phyloP scores from a whole-genome alignment of 2,888 invertebrate species.

The Macaria liturata region DNA sequence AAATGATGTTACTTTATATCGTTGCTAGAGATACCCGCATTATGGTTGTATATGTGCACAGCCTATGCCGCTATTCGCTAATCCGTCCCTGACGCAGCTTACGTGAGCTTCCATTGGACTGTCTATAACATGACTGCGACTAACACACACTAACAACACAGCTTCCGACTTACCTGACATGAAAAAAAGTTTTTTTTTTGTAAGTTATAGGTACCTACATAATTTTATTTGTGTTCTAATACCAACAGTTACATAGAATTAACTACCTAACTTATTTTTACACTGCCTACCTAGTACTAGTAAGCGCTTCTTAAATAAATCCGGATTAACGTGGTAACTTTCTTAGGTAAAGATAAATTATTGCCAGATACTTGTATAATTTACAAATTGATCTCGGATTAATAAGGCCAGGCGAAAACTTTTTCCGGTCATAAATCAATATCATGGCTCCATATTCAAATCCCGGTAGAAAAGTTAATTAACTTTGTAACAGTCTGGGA shows the following conservation, averaged over 20 bases:
- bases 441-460: constrained; percentile 23
- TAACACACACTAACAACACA: too few relatives aligned
- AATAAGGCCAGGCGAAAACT: constrained; percentile 14
- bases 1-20: too few relatives aligned
- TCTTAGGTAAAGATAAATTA: too few relatives aligned
- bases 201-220: too few relatives aligned
- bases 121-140: background rate
- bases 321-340: too few relatives aligned
- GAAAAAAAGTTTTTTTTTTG: background rate
- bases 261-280: too few relatives aligned
- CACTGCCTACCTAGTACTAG: too few relatives aligned
- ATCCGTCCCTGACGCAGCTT: constrained; percentile 11
- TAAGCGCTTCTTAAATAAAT: too few relatives aligned
- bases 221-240: too few relatives aligned
- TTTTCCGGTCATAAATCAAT: constrained; percentile 21
- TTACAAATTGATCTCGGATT: constrained; percentile 8
- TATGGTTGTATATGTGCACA: background rate
- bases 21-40: too few relatives aligned
- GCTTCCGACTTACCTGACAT: too few relatives aligned
- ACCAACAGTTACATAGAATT: too few relatives aligned
- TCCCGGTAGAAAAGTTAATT: constrained; percentile 27
- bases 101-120: background rate
- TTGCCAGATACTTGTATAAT: background rate
- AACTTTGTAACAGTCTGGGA: constrained; percentile 17
- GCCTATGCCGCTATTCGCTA: constrained; percentile 3